Evolutionary conservation across 1,140 invertebrate species (phyloP).

Genomic region (Macrobrachium rosenbergii): DNA sequence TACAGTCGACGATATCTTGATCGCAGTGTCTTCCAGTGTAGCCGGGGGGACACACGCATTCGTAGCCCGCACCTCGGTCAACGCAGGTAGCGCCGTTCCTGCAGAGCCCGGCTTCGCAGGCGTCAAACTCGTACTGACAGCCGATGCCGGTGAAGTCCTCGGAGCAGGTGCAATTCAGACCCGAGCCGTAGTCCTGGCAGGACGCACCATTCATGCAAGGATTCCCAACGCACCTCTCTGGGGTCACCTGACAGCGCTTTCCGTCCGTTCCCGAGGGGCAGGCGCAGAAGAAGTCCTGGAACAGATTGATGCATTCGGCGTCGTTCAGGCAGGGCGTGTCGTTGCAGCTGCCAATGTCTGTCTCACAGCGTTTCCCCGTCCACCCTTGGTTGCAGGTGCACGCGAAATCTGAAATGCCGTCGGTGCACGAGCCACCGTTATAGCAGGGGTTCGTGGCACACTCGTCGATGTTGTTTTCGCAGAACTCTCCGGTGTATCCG

Average conservation of each 20-base stretch:
- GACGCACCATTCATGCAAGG: conserved; percentile 96
- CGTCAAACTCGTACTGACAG: conserved; percentile 94
- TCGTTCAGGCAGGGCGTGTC: conserved; percentile 91
- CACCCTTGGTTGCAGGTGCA: conserved; percentile 89
- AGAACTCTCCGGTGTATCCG: conserved; percentile 68
- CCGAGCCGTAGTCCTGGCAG: conserved; percentile 95
- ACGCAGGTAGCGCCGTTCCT: conserved; percentile 93
- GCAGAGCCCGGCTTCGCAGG: conserved; percentile 88
- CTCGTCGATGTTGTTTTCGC: conserved; percentile 84
- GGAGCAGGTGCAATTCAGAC: conserved; percentile 92
- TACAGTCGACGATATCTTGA: conserved; percentile 92
- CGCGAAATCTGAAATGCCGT: conserved; percentile 86
- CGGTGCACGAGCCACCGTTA: conserved; percentile 90
- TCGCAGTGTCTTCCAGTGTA: conserved; percentile 85
- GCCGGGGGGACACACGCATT: conserved; percentile 87
- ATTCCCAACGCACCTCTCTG: conserved; percentile 94
- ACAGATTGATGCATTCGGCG: conserved; percentile 91
- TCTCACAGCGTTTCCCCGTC: conserved; percentile 89
- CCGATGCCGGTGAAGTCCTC: conserved; percentile 88
- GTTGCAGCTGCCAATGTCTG: conserved; percentile 88
- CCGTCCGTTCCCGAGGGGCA: conserved; percentile 94
- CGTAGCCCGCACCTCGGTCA: conserved; percentile 86
- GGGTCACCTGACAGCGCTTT: conserved; percentile 94
- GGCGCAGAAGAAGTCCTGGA: conserved; percentile 97
- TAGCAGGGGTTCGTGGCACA: conserved; percentile 88